Evolutionary conservation across 2,113 vertebrate species (phyloP).

Genomic region (Chrysemys picta): DNA sequence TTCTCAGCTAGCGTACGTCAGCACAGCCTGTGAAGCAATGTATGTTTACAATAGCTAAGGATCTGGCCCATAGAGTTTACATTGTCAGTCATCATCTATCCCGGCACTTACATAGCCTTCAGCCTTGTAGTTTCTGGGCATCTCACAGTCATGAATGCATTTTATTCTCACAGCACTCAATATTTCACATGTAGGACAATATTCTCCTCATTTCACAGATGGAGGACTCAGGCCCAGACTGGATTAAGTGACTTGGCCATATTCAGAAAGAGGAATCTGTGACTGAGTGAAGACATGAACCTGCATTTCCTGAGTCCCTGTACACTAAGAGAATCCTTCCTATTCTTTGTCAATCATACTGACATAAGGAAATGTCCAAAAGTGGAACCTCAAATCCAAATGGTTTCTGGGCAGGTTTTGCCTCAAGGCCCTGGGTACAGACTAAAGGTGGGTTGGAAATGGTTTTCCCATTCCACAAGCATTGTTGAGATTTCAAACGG

Average conservation of each 20-base stretch:
- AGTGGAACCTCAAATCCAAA: background rate
- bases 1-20: background rate
- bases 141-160: background rate
- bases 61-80: background rate
- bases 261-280: background rate
- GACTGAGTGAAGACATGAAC: too few relatives aligned
- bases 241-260: background rate
- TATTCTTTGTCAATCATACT: background rate
- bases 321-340: too few relatives aligned
- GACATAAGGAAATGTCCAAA: background rate
- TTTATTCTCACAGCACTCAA: background rate
- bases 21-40: background rate
- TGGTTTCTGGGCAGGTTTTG: background rate
- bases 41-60: background rate
- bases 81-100: too few relatives aligned
- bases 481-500: background rate
- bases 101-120: too few relatives aligned
- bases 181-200: background rate
- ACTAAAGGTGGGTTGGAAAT: background rate
- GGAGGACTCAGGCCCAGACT: background rate
- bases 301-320: background rate
- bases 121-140: background rate
- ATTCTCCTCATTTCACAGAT: background rate
- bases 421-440: background rate
- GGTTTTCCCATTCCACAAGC: background rate